Evolutionary conservation across 1,140 invertebrate species (phyloP).

Genomic region (Rhyzopertha dominica): DNA sequence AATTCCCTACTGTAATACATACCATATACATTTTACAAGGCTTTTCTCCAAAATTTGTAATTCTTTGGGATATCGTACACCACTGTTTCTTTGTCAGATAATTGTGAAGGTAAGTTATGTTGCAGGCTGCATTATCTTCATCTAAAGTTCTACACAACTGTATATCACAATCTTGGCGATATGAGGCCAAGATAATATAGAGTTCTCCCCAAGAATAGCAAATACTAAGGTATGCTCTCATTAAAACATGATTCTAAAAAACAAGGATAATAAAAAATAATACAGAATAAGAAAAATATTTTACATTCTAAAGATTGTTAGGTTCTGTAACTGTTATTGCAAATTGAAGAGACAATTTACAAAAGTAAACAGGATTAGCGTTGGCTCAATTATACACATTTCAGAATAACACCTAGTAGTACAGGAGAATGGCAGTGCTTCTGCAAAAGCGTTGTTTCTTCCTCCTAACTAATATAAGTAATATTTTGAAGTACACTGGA

Average conservation of each 20-base stretch:
- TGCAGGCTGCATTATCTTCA: slow-evolving; percentile 27
- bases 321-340: no score
- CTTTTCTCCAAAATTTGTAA: slow-evolving; percentile 41
- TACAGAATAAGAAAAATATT: slow-evolving; percentile 8
- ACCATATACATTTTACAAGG: slow-evolving; percentile 39
- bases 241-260: slow-evolving; percentile 39
- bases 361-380: no score
- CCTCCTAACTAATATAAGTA: no score
- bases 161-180: slow-evolving; percentile 26
- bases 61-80: slow-evolving; percentile 39
- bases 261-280: slow-evolving; percentile 10
- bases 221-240: slow-evolving; percentile 37
- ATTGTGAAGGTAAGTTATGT: slow-evolving; percentile 36
- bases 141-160: slow-evolving; percentile 16
- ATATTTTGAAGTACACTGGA: no score
- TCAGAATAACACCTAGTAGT: no score
- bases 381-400: no score
- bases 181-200: slow-evolving; percentile 32
- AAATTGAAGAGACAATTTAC: no score
- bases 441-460: no score
- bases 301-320: slow-evolving; percentile 6
- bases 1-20: slow-evolving; percentile 16
- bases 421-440: no score
- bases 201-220: slow-evolving; percentile 39
- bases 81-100: slow-evolving; percentile 37